Conservation (phyloP, 2,797 vertebrate genomes). For the Girardinus metallicus region DNA sequence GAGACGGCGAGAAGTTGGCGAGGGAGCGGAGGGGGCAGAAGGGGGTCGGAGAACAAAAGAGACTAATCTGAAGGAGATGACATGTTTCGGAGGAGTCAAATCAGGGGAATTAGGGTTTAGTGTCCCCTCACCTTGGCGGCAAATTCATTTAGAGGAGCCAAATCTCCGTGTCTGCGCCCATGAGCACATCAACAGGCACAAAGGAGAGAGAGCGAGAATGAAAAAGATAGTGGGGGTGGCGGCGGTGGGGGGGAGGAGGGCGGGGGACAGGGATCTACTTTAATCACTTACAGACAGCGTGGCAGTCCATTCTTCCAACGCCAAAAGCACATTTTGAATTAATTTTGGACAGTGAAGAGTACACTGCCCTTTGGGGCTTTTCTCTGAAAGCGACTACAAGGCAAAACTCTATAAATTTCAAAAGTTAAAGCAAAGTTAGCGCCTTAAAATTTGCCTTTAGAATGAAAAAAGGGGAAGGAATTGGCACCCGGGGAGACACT, state of each 20-base stretch:
- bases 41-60: conserved; percentile 80
- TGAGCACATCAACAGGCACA: conserved; percentile 64
- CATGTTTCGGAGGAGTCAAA: conserved; percentile 82
- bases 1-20: conserved; percentile 29
- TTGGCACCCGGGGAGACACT: conserved; percentile 17
- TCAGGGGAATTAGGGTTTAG: conserved; percentile 80
- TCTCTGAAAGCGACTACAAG: conserved; percentile 54
- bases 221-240: conserved; percentile 47
- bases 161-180: conserved; percentile 58
- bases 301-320: conserved; percentile 63
- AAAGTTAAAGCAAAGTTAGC: conserved; percentile 62
- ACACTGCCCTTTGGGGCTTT: conserved; percentile 66
- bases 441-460: conserved; percentile 32
- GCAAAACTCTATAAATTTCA: conserved; percentile 47
- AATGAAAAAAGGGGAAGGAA: conserved; percentile 25
- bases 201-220: conserved; percentile 48
- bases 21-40: conserved; percentile 36
- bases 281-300: conserved; percentile 73
- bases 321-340: conserved; percentile 71
- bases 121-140: conserved; percentile 74
- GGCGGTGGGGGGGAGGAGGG: neutral
- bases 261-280: conserved; percentile 53
- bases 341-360: conserved; percentile 62
- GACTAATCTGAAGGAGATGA: conserved; percentile 84
- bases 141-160: conserved; percentile 77